A percentile compares a stretch with the other conserved stretches of the same genome.
phyloP scores from a whole-genome alignment of 2,113 vertebrate species.

The Rhabdomys dilectus region DNA sequence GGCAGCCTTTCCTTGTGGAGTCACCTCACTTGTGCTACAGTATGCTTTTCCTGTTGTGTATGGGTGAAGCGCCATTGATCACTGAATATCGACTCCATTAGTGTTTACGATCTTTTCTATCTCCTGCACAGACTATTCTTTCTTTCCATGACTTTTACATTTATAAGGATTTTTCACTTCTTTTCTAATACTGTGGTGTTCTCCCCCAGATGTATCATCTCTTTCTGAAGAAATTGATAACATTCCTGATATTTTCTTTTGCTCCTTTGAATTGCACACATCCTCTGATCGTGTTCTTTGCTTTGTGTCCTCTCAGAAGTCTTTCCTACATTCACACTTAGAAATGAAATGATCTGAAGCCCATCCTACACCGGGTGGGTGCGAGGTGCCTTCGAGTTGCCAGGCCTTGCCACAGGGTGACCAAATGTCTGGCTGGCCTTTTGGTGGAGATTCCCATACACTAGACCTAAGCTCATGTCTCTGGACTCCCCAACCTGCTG shows the following conservation, averaged over 20 bases:
- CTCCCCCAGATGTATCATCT: neutral
- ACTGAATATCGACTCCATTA: neutral
- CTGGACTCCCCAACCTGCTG: neutral
- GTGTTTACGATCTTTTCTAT: neutral
- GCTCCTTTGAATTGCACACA: neutral
- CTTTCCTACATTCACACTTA: neutral
- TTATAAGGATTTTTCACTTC: neutral
- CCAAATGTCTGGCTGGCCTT: neutral
- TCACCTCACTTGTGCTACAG: neutral
- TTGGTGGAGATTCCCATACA: neutral
- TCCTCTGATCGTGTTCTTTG: neutral
- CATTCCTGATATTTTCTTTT: conserved; percentile 15
- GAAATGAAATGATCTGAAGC: neutral
- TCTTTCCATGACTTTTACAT: conserved; percentile 12
- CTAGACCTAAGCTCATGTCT: neutral
- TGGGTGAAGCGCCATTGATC: neutral
- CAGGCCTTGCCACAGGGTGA: neutral
- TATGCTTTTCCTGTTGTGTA: neutral
- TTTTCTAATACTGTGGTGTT: conserved; percentile 7
- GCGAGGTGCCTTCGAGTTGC: neutral
- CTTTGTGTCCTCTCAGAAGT: neutral
- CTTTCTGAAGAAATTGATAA: conserved; percentile 16
- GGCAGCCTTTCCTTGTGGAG: neutral
- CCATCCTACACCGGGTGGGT: rapidly evolving
- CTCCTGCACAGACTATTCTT: neutral